Evolutionary conservation across 2,113 vertebrate genomes (phyloP).

Genomic region (Burhinus bistriatus): DNA sequence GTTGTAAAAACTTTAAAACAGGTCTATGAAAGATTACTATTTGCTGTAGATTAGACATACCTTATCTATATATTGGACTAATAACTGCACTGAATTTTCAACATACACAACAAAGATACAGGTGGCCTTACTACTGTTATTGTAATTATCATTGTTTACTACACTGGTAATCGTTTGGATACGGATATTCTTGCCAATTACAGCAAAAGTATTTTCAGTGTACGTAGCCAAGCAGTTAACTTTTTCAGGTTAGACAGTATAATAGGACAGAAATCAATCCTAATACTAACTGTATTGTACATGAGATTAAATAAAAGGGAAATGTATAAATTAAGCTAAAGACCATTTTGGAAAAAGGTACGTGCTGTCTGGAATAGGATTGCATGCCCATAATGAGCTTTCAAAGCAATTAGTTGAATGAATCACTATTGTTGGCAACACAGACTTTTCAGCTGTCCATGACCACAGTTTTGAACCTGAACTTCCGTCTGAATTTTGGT

Average conservation of each 20-base stretch:
- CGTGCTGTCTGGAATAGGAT: neutral
- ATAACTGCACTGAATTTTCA: neutral
- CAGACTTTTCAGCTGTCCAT: neutral
- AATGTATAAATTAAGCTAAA: conserved; percentile 44
- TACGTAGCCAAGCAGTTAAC: neutral
- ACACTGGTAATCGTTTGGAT: neutral
- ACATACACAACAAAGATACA: neutral
- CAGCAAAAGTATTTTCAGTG: neutral
- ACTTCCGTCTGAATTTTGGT: neutral
- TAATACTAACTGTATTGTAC: neutral
- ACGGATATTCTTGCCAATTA: neutral
- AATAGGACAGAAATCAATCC: conserved; percentile 35
- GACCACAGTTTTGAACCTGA: neutral
- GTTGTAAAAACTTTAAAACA: neutral
- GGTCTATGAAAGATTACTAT: neutral
- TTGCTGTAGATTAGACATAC: neutral
- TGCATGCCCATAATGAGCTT: neutral
- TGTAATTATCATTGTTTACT: neutral
- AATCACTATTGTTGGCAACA: neutral
- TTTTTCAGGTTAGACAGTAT: neutral
- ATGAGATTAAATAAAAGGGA: neutral
- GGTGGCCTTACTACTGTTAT: neutral
- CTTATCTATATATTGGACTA: neutral
- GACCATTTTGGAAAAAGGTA: conserved; percentile 1
- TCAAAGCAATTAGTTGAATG: neutral